phyloP scores from a whole-genome alignment of 2,888 invertebrate species.

The Bembecia ichneumoniformis region DNA sequence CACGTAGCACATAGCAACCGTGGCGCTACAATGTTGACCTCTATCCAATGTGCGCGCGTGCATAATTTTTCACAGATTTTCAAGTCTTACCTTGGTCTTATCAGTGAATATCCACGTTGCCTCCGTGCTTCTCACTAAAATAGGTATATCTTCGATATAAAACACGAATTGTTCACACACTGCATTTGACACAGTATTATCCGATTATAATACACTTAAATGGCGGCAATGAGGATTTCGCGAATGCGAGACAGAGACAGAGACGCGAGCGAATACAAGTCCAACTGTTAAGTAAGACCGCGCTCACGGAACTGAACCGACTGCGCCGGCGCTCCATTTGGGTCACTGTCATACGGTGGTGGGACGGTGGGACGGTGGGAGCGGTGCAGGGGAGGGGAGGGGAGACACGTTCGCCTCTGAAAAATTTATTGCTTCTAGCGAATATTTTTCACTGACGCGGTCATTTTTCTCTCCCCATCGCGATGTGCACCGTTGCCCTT shows the following conservation, averaged over 20 bases:
- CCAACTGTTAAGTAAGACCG: conserved; percentile 22
- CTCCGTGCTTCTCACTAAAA: too few species aligned
- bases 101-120: too few species aligned
- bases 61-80: conserved; percentile 25
- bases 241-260: conserved; percentile 19
- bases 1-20: conserved; percentile 21
- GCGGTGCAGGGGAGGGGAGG: conserved; percentile 40
- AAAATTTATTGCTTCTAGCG: conserved; percentile 60
- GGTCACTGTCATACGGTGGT: conserved; percentile 69
- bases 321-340: conserved; percentile 68
- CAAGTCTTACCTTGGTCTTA: conserved; percentile 14
- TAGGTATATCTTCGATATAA: background rate
- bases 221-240: conserved; percentile 34
- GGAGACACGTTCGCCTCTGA: conserved; percentile 51
- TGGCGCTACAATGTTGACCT: conserved; percentile 1
- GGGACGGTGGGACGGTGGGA: conserved; percentile 42
- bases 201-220: conserved; percentile 53
- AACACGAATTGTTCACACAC: conserved; percentile 39
- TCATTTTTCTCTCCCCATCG: conserved; percentile 46
- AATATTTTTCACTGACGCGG: conserved; percentile 60
- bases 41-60: conserved; percentile 21
- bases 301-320: conserved; percentile 55
- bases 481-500: conserved; percentile 37
- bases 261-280: conserved; percentile 16
- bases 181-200: conserved; percentile 57